A percentile compares a stretch with the other conserved stretches of the same genome.
Conservation (phyloP, 1,140 invertebrate genomes). For the Pectinophora gossypiella region DNA sequence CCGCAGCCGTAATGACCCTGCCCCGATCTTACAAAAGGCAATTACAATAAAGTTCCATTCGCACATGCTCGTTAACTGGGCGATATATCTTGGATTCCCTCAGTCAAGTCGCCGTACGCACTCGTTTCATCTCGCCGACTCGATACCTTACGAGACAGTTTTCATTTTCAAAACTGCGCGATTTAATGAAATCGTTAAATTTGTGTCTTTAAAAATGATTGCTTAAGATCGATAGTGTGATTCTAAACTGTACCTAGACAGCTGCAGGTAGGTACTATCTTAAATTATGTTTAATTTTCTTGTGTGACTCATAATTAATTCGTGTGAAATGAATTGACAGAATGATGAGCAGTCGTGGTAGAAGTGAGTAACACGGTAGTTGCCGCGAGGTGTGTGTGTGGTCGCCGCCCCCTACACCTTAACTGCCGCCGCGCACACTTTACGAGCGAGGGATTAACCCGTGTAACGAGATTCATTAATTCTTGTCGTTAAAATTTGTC, state of each 20-base stretch:
- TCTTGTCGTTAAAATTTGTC: slow-evolving; percentile 78
- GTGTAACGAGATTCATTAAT: slow-evolving; percentile 77
- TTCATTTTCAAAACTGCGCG: slow-evolving; percentile 10
- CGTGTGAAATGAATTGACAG: neutral
- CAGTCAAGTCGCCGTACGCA: slow-evolving; percentile 42
- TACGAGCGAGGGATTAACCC: slow-evolving; percentile 76
- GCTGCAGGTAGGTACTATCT: no score
- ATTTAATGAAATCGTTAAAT: slow-evolving; percentile 2
- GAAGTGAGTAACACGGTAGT: slow-evolving; percentile 2
- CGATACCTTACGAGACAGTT: slow-evolving; percentile 11
- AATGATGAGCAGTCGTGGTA: neutral
- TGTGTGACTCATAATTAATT: no score
- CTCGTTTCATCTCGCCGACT: slow-evolving; percentile 46
- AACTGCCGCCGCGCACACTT: slow-evolving; percentile 63
- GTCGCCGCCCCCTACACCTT: slow-evolving; percentile 47
- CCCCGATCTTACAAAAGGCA: slow-evolving; percentile 72
- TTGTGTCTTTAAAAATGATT: no score
- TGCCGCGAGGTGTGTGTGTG: slow-evolving; percentile 12
- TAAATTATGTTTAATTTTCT: no score
- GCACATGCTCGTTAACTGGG: slow-evolving; percentile 73
- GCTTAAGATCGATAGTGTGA: no score
- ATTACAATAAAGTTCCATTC: slow-evolving; percentile 75
- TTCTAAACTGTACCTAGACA: no score
- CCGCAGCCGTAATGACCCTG: slow-evolving; percentile 64
- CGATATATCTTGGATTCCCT: slow-evolving; percentile 62